Evolutionary conservation across 2,797 vertebrate genomes (phyloP), one percentile per base, ranked within the genome.

Genomic region (Lutjanus campechanus): DNA sequence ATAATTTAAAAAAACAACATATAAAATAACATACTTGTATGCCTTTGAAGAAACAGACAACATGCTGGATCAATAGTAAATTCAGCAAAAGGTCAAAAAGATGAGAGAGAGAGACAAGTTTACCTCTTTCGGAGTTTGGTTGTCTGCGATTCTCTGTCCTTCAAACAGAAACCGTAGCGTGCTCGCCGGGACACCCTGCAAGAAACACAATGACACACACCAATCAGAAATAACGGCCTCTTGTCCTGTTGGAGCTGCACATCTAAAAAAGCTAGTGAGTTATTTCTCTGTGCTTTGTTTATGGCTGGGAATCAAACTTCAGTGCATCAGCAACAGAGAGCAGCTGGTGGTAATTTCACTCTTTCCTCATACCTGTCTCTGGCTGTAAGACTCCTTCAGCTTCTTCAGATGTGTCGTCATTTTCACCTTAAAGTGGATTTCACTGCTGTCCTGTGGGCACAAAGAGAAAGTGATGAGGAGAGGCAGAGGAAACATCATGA

Each of bases 361-460:
- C 5, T 40, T 46, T 43, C 7, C 20, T 29, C 50, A 84, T 92
- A 98, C 98, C 98, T 99, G 98, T 97, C 98, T 97, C 95, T 99
- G 98, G 95, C 98, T 99, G 95, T 99, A 99, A 1, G 98, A 99
- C 94, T 99, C 98, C 96, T 99, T 99, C 91, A 99, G 96, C 92
- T 99, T 99, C 96, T 99, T 99, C 96, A 99, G 96, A 96, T 99
- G 98, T 79, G 98, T 99, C 43, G 98, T 99, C 98, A 99, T 99
- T 96, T 99, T 99, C 97, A 99, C 98, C 96, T 99, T 99, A 90
- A 99, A 99, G 93, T 99, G 98, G 93, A 99, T 99, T 97, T 99
- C 98, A 89, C 98, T 99, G 97, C 98, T 99, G 94, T 99, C 98
- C 98, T 99, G 76, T 53, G 6, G 73, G 61, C 5, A 8, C 17